Percentiles rank a stretch among this genome's conserved stretches.
These are phyloP conservation scores for Brachymystax lenok DNA, from an alignment of 2,797 vertebrate genomes.

Conservation along the genomic window DNA sequence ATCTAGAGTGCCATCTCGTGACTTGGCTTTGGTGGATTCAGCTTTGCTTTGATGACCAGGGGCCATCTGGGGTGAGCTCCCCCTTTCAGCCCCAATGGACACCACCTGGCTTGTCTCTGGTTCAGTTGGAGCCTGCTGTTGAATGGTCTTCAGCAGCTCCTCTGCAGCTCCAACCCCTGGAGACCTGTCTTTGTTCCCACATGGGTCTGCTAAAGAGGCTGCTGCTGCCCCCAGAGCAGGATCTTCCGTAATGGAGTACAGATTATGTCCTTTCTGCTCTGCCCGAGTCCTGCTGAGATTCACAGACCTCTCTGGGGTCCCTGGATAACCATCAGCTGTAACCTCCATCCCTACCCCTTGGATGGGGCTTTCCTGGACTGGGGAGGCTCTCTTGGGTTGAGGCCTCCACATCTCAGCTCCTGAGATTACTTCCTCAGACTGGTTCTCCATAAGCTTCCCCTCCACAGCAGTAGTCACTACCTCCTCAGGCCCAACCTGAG, in stretches of 20 bases:
- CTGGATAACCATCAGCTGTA: neutral
- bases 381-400: neutral
- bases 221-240: conserved; percentile 4
- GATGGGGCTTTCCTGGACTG: neutral
- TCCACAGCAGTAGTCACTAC: neutral
- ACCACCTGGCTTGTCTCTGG: neutral
- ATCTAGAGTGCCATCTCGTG: neutral
- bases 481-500: conserved; percentile 15
- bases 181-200: neutral
- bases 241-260: conserved; percentile 34
- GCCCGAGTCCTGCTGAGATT: neutral
- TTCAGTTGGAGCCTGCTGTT: conserved; percentile 16
- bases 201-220: neutral
- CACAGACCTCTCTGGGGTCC: neutral
- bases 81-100: neutral
- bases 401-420: neutral
- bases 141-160: neutral
- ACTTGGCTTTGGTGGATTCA: neutral
- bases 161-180: neutral
- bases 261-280: conserved; percentile 15
- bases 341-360: neutral
- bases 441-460: neutral
- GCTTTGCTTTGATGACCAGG: conserved; percentile 6
- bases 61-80: rapidly evolving
- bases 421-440: neutral